These are phyloP conservation scores for Aleiodes leptofemur DNA, from an alignment of 2,888 invertebrate species.

Conservation along the genomic window DNA sequence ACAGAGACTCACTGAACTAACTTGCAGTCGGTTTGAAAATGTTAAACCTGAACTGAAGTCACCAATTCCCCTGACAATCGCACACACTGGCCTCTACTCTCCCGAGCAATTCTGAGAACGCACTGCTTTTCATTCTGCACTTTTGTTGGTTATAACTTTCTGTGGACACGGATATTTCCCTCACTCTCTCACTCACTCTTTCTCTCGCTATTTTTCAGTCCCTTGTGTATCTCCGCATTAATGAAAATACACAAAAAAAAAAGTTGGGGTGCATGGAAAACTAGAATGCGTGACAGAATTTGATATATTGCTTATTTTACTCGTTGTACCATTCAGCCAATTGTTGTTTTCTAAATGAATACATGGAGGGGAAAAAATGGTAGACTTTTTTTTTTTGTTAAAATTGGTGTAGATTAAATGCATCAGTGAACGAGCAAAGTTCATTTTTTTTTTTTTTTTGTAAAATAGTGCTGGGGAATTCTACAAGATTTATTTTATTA, in stretches of 20 bases:
- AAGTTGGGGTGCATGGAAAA: conserved; percentile 1
- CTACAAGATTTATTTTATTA: no score
- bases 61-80: conserved; percentile 27
- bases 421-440: no score
- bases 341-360: neutral
- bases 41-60: conserved; percentile 35
- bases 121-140: conserved; percentile 61
- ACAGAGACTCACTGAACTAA: conserved; percentile 28
- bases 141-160: neutral
- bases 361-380: no score
- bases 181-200: neutral
- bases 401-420: no score
- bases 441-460: no score
- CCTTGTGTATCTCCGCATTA: neutral
- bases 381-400: no score
- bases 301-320: conserved; percentile 24
- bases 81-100: conserved; percentile 55
- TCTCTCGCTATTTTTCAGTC: neutral
- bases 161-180: neutral
- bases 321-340: conserved; percentile 30
- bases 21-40: conserved; percentile 28
- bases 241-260: conserved; percentile 13
- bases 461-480: no score
- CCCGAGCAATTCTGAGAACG: conserved; percentile 66
- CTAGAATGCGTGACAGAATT: conserved; percentile 11